Evolutionary conservation across 2,113 vertebrate species (phyloP), one percentile per base, ranked within the genome.

Genomic region (Scolopax mira): DNA sequence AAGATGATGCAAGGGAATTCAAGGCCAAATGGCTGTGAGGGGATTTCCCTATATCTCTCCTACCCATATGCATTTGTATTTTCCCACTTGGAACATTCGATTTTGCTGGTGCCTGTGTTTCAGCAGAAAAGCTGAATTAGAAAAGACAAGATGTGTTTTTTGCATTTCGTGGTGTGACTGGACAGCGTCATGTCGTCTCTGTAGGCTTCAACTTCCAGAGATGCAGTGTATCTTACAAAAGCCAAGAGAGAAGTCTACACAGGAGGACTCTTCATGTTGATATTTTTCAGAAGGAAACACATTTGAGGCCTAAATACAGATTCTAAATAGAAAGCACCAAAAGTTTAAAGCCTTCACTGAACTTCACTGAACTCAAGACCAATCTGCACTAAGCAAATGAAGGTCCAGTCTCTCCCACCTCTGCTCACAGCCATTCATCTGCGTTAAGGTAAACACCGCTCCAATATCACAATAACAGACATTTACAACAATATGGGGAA

Each of bases 161-260:
- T 64, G 52, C 39, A 39, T 88, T 82, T 46, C 28, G 1, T 25
- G 27, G 18, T 28, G 5, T 18, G 23, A 42, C 65, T 55, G 65
- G 18, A 30, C 39, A 48, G 6, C 24, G 27, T 52, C 8, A 2
- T 1, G 9, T 28, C 0, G 0, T 28, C 35, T 66, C 51, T 8
- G 9, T 6, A 54, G 23, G 13, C 30, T 60, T 73, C 66, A 39
- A 9, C 31, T 58, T 80, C 41, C 41, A 33, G 71, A 57, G 31
- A 11, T 12, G 21, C 16, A 24, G 51, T 2, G 5, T 31, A 5
- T 57, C 49, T 89, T 25, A 84, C 30, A 52, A 55, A 72, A 48
- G 9, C 37, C 18, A 3, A 8, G 28, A 83, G 42, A 72, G 44
- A 80, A 0, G 4, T 13, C 41, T 58, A 23, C 24, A n/a, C 30